phyloP scores from a whole-genome alignment of 2,888 invertebrate species.

The Alloplasta piceator region DNA sequence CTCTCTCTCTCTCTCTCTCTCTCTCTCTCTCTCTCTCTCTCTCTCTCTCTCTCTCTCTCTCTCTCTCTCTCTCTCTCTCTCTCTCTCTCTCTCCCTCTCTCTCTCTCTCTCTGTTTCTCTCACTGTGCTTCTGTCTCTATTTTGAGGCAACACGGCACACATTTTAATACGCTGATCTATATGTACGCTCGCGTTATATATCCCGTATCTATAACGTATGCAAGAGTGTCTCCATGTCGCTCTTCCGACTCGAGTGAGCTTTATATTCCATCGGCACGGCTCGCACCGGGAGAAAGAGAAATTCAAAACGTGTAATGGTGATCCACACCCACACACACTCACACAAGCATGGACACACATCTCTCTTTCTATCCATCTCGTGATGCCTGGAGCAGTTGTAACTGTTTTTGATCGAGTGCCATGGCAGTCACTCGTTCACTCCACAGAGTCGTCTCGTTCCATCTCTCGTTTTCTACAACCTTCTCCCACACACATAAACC shows the following conservation, averaged over 20 bases:
- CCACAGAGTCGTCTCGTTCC: conserved; percentile 44
- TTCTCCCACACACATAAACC: conserved; percentile 1
- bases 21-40: conserved; percentile 1
- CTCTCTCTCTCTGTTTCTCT: background rate
- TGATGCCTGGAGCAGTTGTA: conserved; percentile 62
- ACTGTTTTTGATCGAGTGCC: conserved; percentile 66
- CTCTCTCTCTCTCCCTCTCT: background rate
- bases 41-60: background rate
- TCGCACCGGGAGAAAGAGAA: conserved; percentile 33
- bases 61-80: background rate
- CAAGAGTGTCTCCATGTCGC: conserved; percentile 33
- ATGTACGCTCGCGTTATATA: background rate
- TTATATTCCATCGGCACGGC: conserved; percentile 48
- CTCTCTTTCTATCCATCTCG: conserved; percentile 27
- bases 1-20: background rate
- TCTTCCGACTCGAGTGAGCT: conserved; percentile 52
- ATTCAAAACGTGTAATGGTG: conserved; percentile 11
- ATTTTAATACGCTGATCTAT: conserved; percentile 26
- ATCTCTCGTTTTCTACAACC: conserved; percentile 53
- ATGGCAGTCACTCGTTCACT: conserved; percentile 47
- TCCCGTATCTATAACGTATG: conserved; percentile 21
- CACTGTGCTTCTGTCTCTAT: conserved; percentile 2
- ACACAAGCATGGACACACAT: conserved; percentile 34
- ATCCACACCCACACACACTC: conserved; percentile 19
- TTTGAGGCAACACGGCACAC: background rate